phyloP scores from a whole-genome alignment of 2,888 invertebrate genomes.

The Bimastos eiseni region DNA sequence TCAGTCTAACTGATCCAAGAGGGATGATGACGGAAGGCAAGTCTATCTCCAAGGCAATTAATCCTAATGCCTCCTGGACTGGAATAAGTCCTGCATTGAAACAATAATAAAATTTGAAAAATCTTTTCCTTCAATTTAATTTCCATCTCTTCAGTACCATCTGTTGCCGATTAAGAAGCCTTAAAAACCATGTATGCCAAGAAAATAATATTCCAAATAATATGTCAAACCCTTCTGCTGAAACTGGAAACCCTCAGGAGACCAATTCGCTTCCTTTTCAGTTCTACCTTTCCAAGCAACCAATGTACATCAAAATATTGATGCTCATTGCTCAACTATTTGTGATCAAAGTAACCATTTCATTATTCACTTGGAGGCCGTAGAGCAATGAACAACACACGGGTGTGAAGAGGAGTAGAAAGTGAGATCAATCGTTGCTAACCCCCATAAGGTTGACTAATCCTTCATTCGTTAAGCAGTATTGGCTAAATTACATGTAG shows the following conservation, averaged over 20 bases:
- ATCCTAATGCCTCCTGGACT: background rate
- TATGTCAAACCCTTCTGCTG: background rate
- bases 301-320: background rate
- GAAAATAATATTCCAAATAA: background rate
- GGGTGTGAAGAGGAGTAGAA: no score
- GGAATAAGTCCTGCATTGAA: background rate
- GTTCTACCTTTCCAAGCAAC: background rate
- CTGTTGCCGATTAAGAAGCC: background rate
- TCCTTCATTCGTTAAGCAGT: no score
- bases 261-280: background rate
- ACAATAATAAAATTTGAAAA: background rate
- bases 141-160: background rate
- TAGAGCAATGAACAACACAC: no score
- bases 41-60: slow-evolving; percentile 52
- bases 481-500: no score
- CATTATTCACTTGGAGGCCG: no score
- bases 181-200: background rate
- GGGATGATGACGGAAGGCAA: slow-evolving; percentile 45
- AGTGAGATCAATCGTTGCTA: no score
- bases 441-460: no score
- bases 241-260: background rate
- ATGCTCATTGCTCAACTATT: background rate
- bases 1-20: slow-evolving; percentile 46
- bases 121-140: background rate
- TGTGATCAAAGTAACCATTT: background rate